phyloP scores from a whole-genome alignment of 2,888 invertebrate genomes.

The Ophion obscuratus region DNA sequence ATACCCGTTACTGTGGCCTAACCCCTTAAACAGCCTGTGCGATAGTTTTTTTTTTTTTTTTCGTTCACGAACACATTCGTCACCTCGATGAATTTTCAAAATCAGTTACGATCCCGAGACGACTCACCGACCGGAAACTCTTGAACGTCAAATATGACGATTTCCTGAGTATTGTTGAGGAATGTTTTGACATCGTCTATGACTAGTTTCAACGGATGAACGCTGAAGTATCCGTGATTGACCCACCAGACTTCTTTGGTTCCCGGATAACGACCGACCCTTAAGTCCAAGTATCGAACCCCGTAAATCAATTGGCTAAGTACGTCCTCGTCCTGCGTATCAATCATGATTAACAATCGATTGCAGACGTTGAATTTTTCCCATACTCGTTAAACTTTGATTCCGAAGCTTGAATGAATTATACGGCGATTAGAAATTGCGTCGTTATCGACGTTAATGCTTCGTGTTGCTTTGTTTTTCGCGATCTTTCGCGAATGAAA shows the following conservation, averaged over 20 bases:
- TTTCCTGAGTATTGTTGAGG: conserved; percentile 86
- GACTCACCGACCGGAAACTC: conserved; percentile 86
- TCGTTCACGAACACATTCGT: too few species aligned
- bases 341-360: conserved; percentile 39
- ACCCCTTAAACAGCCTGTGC: too few species aligned
- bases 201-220: conserved; percentile 84
- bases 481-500: neutral
- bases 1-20: too few species aligned
- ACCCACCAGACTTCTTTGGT: conserved; percentile 84
- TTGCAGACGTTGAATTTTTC: neutral
- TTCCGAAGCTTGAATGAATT: neutral
- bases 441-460: neutral
- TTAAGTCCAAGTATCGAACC: conserved; percentile 87
- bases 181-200: conserved; percentile 86
- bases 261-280: conserved; percentile 85
- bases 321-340: conserved; percentile 85
- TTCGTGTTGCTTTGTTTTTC: neutral
- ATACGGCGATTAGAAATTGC: neutral
- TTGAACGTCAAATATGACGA: conserved; percentile 87
- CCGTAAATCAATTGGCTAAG: conserved; percentile 87
- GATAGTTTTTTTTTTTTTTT: neutral
- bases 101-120: neutral
- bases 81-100: neutral
- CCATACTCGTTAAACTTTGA: neutral
- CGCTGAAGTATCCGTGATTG: conserved; percentile 86